Percentiles rank a stretch among this genome's conserved stretches.
phyloP scores from a whole-genome alignment of 2,888 invertebrate genomes.

The Drosophila paramelanica region DNA sequence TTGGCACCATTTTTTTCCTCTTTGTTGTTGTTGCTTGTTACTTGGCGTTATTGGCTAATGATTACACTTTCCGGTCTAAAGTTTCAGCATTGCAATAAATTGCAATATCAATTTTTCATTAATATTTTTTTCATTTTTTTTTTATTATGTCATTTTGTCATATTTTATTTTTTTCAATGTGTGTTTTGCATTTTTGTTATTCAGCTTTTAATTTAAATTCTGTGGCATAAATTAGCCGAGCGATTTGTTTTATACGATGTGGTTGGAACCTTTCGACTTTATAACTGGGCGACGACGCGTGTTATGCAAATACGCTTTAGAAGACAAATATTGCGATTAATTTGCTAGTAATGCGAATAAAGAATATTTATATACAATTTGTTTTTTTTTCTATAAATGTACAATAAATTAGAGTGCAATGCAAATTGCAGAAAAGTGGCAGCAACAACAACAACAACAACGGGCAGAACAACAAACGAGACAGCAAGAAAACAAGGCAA shows the following conservation, averaged over 20 bases:
- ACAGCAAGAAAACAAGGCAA: slow-evolving; percentile 50
- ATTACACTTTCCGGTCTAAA: slow-evolving; percentile 67
- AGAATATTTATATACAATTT: slow-evolving; percentile 16
- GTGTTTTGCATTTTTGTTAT: slow-evolving; percentile 5
- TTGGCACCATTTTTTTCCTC: slow-evolving; percentile 35
- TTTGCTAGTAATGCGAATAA: slow-evolving; percentile 66
- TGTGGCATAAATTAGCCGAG: slow-evolving; percentile 50
- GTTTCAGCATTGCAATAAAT: slow-evolving; percentile 46
- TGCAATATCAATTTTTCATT: slow-evolving; percentile 54
- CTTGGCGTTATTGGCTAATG: slow-evolving; percentile 45
- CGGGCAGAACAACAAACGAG: slow-evolving; percentile 12
- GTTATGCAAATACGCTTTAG: slow-evolving; percentile 62
- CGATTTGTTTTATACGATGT: slow-evolving; percentile 45
- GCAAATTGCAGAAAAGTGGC: slow-evolving; percentile 56
- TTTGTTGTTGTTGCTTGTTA: slow-evolving; percentile 15
- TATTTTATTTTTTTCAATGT: slow-evolving; percentile 7
- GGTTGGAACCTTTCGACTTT: slow-evolving; percentile 61
- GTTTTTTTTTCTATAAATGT: slow-evolving; percentile 22
- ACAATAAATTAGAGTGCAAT: slow-evolving; percentile 74
- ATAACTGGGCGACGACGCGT: slow-evolving; percentile 56
- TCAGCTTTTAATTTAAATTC: slow-evolving; percentile 37
- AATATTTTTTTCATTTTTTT: slow-evolving; percentile 4
- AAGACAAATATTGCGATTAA: slow-evolving; percentile 74
- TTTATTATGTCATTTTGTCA: slow-evolving; percentile 30
- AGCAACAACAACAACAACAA: slow-evolving; percentile 21